Conservation (phyloP, 1,140 invertebrate species). For the Nautilus pompilius region DNA sequence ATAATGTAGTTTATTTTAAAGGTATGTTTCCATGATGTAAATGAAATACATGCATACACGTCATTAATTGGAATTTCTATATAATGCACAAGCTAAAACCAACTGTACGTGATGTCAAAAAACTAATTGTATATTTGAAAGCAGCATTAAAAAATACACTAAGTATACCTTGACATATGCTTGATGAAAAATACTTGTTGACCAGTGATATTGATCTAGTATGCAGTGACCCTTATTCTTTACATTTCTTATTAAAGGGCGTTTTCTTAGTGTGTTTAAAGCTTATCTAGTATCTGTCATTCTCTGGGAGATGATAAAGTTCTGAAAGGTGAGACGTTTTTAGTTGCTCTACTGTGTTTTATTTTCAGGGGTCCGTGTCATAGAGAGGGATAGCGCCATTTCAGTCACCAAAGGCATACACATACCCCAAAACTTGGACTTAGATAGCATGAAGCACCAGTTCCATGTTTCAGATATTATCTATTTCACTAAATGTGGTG, state of each 20-base stretch:
- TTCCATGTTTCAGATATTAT: slow-evolving; percentile 50
- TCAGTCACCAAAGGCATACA: slow-evolving; percentile 29
- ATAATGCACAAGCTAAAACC: too few species aligned
- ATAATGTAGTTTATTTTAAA: too few species aligned
- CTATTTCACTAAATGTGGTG: slow-evolving; percentile 51
- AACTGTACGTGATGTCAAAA: too few species aligned
- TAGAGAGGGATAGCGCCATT: slow-evolving; percentile 33
- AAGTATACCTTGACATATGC: too few species aligned
- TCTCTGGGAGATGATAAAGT: neutral
- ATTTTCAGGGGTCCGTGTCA: slow-evolving; percentile 18
- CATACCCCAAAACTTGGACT: slow-evolving; percentile 16
- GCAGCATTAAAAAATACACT: too few species aligned
- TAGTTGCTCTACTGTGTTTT: neutral
- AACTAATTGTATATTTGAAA: too few species aligned
- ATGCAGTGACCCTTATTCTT: neutral
- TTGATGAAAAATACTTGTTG: too few species aligned
- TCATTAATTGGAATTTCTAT: too few species aligned
- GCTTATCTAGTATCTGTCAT: neutral
- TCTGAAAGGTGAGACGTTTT: neutral
- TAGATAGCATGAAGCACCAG: slow-evolving; percentile 30
- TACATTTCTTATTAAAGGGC: neutral
- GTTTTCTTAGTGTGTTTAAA: neutral
- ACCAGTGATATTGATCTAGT: neutral
- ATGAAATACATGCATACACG: too few species aligned
- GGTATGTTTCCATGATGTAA: too few species aligned